Evolutionary conservation across 2,888 invertebrate species (phyloP).

Genomic region (Bursaphelenchus okinawaensis): DNA sequence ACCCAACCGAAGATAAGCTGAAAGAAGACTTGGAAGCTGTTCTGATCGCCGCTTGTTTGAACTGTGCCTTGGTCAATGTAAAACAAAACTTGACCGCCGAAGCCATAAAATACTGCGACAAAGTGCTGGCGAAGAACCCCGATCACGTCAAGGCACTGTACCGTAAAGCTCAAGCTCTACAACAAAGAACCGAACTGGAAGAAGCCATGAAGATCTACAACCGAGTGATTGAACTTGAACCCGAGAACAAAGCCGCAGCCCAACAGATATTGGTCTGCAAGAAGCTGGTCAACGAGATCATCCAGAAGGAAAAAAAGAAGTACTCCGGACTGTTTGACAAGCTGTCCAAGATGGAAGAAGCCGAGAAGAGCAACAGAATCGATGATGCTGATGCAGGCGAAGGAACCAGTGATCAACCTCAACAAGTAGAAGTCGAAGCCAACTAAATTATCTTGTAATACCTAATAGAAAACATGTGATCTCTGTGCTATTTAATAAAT

Average conservation of each 20-base stretch:
- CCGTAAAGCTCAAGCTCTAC: conserved; percentile 66
- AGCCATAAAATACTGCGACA: conserved; percentile 68
- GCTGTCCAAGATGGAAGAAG: conserved; percentile 45
- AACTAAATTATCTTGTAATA: background rate
- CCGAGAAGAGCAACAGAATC: background rate
- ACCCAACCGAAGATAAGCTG: conserved; percentile 38
- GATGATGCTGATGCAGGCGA: background rate
- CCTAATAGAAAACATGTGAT: background rate
- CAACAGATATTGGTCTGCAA: conserved; percentile 66
- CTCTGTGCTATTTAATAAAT: background rate
- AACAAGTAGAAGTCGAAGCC: background rate
- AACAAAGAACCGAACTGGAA: conserved; percentile 73
- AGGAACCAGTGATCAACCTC: background rate
- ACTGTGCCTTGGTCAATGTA: conserved; percentile 57
- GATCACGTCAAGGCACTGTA: conserved; percentile 83
- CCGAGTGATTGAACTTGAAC: conserved; percentile 72
- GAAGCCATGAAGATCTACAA: conserved; percentile 74
- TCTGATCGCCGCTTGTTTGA: conserved; percentile 43
- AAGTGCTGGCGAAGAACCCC: conserved; percentile 71
- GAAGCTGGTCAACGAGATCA: conserved; percentile 70
- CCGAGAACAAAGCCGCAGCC: conserved; percentile 68
- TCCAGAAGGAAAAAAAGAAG: conserved; percentile 70
- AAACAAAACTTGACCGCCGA: conserved; percentile 56
- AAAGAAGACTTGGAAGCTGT: conserved; percentile 34
- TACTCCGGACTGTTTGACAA: conserved; percentile 94